Conservation (phyloP, 2,888 invertebrate species). For the Aphidoletes aphidimyza region DNA sequence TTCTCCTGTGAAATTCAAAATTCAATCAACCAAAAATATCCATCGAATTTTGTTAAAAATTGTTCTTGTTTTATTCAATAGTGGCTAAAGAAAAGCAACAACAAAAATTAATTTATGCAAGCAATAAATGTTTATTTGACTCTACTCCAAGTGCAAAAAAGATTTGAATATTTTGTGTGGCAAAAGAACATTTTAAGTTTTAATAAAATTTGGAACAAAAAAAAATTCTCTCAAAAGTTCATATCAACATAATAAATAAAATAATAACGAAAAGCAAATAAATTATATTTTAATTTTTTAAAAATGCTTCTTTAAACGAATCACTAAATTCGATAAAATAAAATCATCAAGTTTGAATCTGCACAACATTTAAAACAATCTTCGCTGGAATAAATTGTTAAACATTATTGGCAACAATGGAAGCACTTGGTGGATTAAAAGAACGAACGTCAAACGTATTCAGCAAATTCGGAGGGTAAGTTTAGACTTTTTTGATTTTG, state of each 20-base stretch:
- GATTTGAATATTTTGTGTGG: not conserved
- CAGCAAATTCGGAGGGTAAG: slow-evolving; percentile 47
- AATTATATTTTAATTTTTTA: not conserved
- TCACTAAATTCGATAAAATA: not conserved
- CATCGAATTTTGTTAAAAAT: slow-evolving; percentile 40
- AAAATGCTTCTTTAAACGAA: slow-evolving; percentile 5
- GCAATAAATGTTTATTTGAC: not conserved
- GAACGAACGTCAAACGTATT: slow-evolving; percentile 15
- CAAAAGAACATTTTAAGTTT: not conserved
- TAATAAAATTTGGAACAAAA: not conserved
- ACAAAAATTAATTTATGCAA: not conserved
- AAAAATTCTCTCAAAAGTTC: not conserved
- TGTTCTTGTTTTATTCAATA: not conserved
- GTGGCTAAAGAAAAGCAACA: not conserved
- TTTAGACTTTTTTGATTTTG: not conserved
- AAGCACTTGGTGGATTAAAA: slow-evolving; percentile 40
- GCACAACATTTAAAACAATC: not conserved
- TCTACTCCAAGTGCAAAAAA: not conserved
- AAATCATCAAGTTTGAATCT: not conserved
- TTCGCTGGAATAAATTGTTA: not conserved
- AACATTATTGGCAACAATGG: not conserved
- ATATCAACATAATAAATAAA: not conserved
- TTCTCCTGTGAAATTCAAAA: not conserved
- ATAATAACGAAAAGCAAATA: not conserved
- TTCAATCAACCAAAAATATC: not conserved